phyloP scores from a whole-genome alignment of 1,140 invertebrate genomes.

The Cyphomyrmex costatus region DNA sequence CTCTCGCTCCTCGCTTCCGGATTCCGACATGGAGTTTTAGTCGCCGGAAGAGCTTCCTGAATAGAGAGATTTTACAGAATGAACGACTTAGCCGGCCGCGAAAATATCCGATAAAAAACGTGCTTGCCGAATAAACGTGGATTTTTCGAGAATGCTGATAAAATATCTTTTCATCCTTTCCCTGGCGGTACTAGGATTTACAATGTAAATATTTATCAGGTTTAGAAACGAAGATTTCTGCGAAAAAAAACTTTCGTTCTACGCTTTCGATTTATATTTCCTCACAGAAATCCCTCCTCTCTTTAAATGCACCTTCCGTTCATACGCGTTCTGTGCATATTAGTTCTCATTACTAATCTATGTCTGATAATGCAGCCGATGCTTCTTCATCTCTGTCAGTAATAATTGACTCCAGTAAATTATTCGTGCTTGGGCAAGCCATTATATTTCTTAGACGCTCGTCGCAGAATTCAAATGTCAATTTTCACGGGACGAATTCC shows the following conservation, averaged over 20 bases:
- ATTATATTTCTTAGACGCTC: not conserved
- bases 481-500: slow-evolving; percentile 41
- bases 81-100: slow-evolving; percentile 43
- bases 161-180: slow-evolving; percentile 22
- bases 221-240: not conserved
- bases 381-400: not conserved
- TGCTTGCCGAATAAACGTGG: slow-evolving; percentile 11
- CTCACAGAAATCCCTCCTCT: not conserved
- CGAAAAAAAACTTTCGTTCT: not conserved
- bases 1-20: slow-evolving; percentile 38
- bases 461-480: slow-evolving; percentile 59
- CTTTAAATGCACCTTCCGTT: not conserved
- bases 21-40: slow-evolving; percentile 36
- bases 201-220: slow-evolving; percentile 33
- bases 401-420: slow-evolving; percentile 37
- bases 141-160: slow-evolving; percentile 27
- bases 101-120: slow-evolving; percentile 60
- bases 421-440: not conserved
- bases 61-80: slow-evolving; percentile 55
- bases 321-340: not conserved
- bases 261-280: not conserved
- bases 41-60: slow-evolving; percentile 42
- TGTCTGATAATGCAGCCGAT: not conserved
- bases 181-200: not conserved
- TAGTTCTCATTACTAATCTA: not conserved